These are phyloP conservation scores for Calameuta filiformis DNA, from an alignment of 2,888 invertebrate genomes.

Conservation along the genomic window DNA sequence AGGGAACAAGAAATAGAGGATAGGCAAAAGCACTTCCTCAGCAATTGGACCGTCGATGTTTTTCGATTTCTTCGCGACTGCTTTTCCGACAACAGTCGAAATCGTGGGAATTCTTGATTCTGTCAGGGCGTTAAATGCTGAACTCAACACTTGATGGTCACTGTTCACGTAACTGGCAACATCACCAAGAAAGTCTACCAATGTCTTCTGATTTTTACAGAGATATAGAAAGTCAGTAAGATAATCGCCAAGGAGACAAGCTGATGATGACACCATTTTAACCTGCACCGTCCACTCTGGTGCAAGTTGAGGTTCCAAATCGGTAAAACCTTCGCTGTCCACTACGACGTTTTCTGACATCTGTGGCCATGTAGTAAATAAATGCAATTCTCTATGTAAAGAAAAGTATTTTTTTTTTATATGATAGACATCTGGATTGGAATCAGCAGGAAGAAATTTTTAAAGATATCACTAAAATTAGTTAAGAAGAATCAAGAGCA, in stretches of 20 bases:
- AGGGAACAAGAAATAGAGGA: constrained; percentile 88
- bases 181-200: constrained; percentile 71
- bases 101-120: constrained; percentile 80
- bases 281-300: constrained; percentile 82
- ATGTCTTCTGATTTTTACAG: constrained; percentile 68
- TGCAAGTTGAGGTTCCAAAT: constrained; percentile 86
- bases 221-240: constrained; percentile 78
- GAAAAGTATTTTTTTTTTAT: constrained; percentile 5
- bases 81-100: constrained; percentile 70
- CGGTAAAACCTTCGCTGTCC: constrained; percentile 88
- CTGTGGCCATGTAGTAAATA: constrained; percentile 89
- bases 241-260: constrained; percentile 82
- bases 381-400: constrained; percentile 72
- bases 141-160: constrained; percentile 51
- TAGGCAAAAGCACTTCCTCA: constrained; percentile 78
- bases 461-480: not conserved
- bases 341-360: constrained; percentile 87
- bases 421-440: not conserved
- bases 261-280: constrained; percentile 75
- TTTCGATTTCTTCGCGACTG: constrained; percentile 66
- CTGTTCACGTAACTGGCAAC: constrained; percentile 56
- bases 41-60: constrained; percentile 82
- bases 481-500: not conserved
- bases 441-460: not conserved
- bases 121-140: constrained; percentile 75